Conservation (phyloP, 2,888 invertebrate genomes). For the Trilocha varians region DNA sequence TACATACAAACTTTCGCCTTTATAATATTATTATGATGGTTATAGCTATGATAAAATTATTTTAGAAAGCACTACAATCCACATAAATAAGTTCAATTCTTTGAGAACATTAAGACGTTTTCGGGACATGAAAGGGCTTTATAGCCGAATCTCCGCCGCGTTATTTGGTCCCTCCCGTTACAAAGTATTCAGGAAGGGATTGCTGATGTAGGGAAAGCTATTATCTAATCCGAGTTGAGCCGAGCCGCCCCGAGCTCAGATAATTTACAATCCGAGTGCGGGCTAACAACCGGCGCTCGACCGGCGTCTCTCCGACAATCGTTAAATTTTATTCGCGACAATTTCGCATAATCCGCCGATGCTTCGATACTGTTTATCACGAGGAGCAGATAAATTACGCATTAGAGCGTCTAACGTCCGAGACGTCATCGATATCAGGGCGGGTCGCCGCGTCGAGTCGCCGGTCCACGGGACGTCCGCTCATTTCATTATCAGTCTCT, state of each 20-base stretch:
- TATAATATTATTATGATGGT: no score
- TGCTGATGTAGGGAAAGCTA: background rate
- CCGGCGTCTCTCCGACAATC: no score
- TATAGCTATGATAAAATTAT: no score
- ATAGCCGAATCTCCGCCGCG: background rate
- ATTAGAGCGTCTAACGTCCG: background rate
- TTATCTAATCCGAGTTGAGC: background rate
- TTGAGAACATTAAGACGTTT: no score
- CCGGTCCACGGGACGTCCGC: background rate
- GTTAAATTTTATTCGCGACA: background rate
- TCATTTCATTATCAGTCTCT: background rate
- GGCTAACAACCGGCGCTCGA: background rate
- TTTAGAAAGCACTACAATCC: no score
- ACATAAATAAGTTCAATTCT: no score
- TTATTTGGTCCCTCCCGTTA: background rate
- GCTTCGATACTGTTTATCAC: background rate
- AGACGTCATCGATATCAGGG: background rate
- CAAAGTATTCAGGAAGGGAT: background rate
- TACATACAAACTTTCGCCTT: no score
- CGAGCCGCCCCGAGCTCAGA: background rate
- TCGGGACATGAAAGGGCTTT: background rate
- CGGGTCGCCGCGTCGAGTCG: background rate
- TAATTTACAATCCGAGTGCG: no score
- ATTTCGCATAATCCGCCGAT: background rate
- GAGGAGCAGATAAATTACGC: background rate